Percentiles rank a stretch among this genome's conserved stretches.
Conservation (phyloP, 2,113 vertebrate species). For the Mus pahari region DNA sequence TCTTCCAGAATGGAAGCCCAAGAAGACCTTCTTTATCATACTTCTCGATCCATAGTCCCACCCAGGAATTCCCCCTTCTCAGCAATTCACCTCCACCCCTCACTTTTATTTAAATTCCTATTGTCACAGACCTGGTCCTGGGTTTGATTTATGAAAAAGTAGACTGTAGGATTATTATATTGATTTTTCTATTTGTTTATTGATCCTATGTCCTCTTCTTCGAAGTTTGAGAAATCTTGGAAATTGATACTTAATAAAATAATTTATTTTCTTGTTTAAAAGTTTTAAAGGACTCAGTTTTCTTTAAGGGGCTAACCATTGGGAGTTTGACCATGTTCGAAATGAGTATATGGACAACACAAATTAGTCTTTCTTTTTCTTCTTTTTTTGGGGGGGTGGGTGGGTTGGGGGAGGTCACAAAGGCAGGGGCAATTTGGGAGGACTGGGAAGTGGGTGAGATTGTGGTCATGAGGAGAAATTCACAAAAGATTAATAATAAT, state of each 20-base stretch:
- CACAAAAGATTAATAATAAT: neutral
- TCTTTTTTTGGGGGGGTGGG: neutral
- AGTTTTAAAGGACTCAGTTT: neutral
- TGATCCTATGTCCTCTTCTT: neutral
- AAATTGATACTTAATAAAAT: neutral
- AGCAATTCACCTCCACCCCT: rapidly evolving
- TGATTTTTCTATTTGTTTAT: neutral
- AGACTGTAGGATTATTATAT: neutral
- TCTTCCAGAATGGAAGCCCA: neutral
- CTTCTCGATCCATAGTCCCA: neutral
- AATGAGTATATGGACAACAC: too few species aligned
- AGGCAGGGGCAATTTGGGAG: neutral
- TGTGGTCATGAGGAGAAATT: neutral
- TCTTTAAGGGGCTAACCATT: neutral
- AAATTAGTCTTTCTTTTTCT: neutral
- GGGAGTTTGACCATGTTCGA: neutral
- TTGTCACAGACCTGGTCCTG: neutral
- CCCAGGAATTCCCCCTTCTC: neutral
- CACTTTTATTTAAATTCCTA: neutral
- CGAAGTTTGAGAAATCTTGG: neutral
- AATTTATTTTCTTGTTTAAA: neutral
- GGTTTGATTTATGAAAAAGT: neutral
- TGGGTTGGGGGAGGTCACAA: neutral
- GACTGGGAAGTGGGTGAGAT: neutral
- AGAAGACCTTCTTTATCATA: neutral